Evolutionary conservation across 1,140 invertebrate species (phyloP).

Genomic region (Acromyrmex charruanus): DNA sequence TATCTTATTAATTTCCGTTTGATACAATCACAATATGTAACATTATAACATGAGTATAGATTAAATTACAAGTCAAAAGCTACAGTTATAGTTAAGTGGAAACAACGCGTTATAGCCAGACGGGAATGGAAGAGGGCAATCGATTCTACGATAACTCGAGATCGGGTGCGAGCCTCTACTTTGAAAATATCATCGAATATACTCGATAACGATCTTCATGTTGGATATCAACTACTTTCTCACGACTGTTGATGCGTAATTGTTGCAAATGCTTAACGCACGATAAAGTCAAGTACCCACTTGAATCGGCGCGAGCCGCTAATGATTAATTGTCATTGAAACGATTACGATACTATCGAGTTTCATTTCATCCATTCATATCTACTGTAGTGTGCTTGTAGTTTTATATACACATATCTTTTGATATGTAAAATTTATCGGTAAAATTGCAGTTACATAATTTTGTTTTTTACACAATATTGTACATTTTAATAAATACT

Average conservation of each 20-base stretch:
- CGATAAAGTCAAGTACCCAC: conserved; percentile 32
- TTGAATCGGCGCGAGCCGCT: not conserved
- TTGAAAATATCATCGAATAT: not conserved
- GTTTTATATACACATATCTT: not conserved
- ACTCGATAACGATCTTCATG: not conserved
- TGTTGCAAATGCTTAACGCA: conserved; percentile 28
- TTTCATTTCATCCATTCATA: conserved; percentile 9
- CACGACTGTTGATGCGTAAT: conserved; percentile 33
- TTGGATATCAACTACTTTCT: conserved; percentile 33
- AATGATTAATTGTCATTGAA: conserved; percentile 50
- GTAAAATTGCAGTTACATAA: not conserved
- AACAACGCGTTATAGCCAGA: not conserved
- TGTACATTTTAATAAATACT: not conserved
- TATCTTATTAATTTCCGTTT: not conserved
- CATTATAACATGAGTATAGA: not conserved
- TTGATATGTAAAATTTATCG: not conserved
- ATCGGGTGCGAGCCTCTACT: not conserved
- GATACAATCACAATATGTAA: not conserved
- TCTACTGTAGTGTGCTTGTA: not conserved
- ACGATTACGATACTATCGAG: not conserved
- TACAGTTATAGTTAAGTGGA: conserved; percentile 6
- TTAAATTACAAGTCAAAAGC: not conserved
- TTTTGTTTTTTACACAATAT: not conserved
- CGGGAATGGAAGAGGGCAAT: not conserved
- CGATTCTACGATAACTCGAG: not conserved